Evolutionary conservation across 2,113 vertebrate genomes (phyloP), one percentile per base, ranked within the genome.

Genomic region (Crypturellus undulatus): DNA sequence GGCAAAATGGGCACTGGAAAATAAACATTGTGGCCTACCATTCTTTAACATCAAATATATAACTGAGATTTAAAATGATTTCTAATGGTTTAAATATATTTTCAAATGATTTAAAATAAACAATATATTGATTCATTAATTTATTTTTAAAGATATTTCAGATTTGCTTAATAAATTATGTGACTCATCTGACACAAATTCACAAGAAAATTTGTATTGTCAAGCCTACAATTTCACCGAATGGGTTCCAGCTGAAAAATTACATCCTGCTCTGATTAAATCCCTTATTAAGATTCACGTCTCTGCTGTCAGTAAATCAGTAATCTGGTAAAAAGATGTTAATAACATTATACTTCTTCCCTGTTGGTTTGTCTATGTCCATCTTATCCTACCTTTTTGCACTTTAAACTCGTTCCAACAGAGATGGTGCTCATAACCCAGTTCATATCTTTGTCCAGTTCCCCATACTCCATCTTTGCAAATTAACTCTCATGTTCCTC

Each of bases 201-300:
- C 43, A 51, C 20, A 58, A 34, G 40, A 77, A 93, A 93, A 87
- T 58, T 94, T 52, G 81, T 76, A 40, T 84, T 78, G 60, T 84
- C 69, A 92, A 76, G 65, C 12, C 62, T 92, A 58, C 16, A 75
- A 84, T 86, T 90, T 86, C 63, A 92, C 70, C 0, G 0, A 84
- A 71, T 20, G 52, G 28, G 77, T 84, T 94, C 64, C 45, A 71
- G 78, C 24, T 89, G 90, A 91, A 95, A 94, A 94, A 92, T 92
- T 91, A 60, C 58, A 89, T 94, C 86, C 86, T 71, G 49, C 85
- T 86, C 42, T 84, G 80, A 87, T 91, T 92, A 92, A 96, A 95
- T 93, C 77, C 92, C 83, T 95, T 51, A 94, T 96, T 96, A 93
- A 90, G 24, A 94, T 92, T 96, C 92, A 95, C 36, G n/a, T 64